Evolutionary conservation across 1,140 invertebrate genomes (phyloP).

Genomic region (Phthorimaea operculella): DNA sequence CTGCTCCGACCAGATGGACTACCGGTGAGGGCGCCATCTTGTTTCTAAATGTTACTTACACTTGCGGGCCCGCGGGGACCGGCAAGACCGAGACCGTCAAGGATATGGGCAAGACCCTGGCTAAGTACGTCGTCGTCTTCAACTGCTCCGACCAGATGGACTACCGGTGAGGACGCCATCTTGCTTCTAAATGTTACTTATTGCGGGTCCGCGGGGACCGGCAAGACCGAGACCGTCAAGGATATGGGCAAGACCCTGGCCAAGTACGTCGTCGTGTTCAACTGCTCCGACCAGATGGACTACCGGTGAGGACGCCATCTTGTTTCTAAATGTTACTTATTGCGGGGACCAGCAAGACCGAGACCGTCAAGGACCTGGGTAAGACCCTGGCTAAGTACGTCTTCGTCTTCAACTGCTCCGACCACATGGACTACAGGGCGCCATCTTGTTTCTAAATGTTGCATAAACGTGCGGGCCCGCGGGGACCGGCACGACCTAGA

Average conservation of each 20-base stretch:
- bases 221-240: conserved; percentile 97
- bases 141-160: conserved; percentile 99
- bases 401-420: conserved; percentile 98
- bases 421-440: conserved; percentile 93
- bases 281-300: conserved; percentile 99
- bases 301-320: conserved; percentile 75
- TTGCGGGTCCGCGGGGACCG: conserved; percentile 97
- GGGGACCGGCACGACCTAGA: conserved; percentile 97
- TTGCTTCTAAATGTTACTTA: too few species aligned
- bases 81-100: conserved; percentile 98
- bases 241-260: conserved; percentile 98
- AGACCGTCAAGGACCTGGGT: conserved; percentile 98
- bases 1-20: conserved; percentile 99
- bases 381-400: conserved; percentile 97
- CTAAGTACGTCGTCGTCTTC: conserved; percentile 97
- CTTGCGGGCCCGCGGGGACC: conserved; percentile 96
- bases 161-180: conserved; percentile 75
- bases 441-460: too few species aligned
- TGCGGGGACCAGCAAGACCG: conserved; percentile 97
- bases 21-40: conserved; percentile 68
- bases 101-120: conserved; percentile 97
- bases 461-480: conserved; percentile 96
- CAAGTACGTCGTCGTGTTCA: conserved; percentile 98
- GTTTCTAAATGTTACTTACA: too few species aligned
- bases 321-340: too few species aligned